Percentiles rank a stretch among this genome's conserved stretches.
phyloP scores from a whole-genome alignment of 23 tunicate species.

The Halocynthia roretzi region DNA sequence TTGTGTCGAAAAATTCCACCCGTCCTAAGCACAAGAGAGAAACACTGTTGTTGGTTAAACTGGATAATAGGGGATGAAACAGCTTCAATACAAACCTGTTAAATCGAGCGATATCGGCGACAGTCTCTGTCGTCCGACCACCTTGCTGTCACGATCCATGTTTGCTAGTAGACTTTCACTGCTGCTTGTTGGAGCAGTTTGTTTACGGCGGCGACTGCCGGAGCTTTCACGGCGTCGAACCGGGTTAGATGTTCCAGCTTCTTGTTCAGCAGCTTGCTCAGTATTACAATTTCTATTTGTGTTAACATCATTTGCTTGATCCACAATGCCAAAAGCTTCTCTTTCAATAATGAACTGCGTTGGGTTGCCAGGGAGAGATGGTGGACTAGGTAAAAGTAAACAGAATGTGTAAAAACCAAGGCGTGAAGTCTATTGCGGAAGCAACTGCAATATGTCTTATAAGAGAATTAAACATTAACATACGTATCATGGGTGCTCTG shows the following conservation, averaged over 20 bases:
- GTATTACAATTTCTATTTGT: neutral
- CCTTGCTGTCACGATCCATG: constrained; percentile 2
- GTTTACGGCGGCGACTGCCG: neutral
- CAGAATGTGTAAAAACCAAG: too few relatives aligned
- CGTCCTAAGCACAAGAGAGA: too few relatives aligned
- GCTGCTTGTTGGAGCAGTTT: constrained; percentile 6
- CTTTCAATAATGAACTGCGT: neutral
- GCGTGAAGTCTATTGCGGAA: too few relatives aligned
- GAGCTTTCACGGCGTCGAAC: constrained; percentile 7
- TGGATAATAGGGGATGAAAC: too few relatives aligned
- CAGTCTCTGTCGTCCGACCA: neutral
- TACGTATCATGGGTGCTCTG: too few relatives aligned
- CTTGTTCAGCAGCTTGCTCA: neutral
- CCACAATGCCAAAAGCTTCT: neutral
- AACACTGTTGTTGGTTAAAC: too few relatives aligned
- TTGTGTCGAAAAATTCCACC: constrained; percentile 7
- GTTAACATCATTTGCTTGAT: neutral
- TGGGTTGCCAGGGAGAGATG: neutral
- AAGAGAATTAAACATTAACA: too few relatives aligned
- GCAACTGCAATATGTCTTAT: too few relatives aligned
- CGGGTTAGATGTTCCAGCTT: neutral
- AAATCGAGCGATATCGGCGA: neutral
- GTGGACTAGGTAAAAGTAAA: neutral
- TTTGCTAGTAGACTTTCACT: constrained; percentile 9
- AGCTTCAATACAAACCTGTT: neutral